Conservation (phyloP, 2,113 vertebrate genomes). For the Mormyrus iriodes region DNA sequence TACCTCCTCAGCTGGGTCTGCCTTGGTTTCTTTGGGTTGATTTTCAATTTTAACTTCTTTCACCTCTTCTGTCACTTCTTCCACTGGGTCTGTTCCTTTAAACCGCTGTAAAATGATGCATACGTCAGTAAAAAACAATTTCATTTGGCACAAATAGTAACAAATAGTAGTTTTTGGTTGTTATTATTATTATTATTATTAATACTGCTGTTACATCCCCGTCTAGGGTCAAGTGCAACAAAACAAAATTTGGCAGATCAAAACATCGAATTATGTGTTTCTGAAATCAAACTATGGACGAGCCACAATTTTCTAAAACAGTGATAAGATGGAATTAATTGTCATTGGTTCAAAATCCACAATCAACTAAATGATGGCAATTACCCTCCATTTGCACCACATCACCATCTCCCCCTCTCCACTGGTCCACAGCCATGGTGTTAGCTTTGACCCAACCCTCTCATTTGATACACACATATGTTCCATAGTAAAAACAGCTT, state of each 20-base stretch:
- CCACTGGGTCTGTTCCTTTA: constrained; percentile 75
- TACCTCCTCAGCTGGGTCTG: constrained; percentile 76
- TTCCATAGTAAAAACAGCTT: no score
- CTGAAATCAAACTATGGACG: no score
- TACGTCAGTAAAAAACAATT: background rate
- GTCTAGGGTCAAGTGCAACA: background rate
- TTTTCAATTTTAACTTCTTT: constrained; percentile 76
- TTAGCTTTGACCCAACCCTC: no score
- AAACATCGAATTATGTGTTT: no score
- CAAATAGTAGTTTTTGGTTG: background rate
- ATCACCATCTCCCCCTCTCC: no score
- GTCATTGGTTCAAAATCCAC: no score
- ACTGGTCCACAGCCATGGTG: no score
- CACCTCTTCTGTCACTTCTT: constrained; percentile 64
- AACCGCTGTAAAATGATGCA: constrained; percentile 64
- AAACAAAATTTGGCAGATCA: background rate
- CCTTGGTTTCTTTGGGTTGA: constrained; percentile 70
- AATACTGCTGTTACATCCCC: background rate
- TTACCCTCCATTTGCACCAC: no score
- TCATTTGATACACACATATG: no score
- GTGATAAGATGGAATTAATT: no score
- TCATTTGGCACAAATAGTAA: background rate
- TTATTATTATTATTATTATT: background rate
- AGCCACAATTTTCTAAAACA: no score
- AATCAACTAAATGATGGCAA: no score